Percentiles rank a stretch among this genome's conserved stretches.
These are phyloP conservation scores for Lasioglossum oenotherae DNA, from an alignment of 2,888 invertebrate genomes.

Conservation along the genomic window DNA sequence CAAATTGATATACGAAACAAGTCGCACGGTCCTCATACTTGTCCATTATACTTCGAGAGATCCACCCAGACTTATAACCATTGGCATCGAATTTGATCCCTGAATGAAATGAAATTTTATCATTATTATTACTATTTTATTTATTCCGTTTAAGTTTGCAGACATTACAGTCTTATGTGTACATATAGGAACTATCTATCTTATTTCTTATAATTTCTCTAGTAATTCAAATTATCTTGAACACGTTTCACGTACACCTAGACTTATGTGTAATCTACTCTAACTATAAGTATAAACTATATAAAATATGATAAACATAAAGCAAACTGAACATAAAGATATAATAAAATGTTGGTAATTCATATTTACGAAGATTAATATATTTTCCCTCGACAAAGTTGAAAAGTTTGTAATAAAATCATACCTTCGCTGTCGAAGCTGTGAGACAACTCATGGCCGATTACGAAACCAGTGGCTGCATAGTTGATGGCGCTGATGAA, in stretches of 20 bases:
- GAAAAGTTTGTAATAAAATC: background rate
- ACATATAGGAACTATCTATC: background rate
- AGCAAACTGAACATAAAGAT: background rate
- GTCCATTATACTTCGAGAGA: conserved; percentile 17
- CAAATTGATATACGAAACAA: conserved; percentile 63
- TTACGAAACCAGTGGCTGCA: conserved; percentile 59
- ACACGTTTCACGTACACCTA: background rate
- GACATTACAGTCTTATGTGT: background rate
- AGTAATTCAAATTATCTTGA: no score
- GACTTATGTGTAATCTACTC: no score
- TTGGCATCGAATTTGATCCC: conserved; percentile 56
- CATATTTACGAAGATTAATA: background rate
- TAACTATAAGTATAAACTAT: background rate
- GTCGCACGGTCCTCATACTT: conserved; percentile 37
- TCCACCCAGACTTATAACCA: conserved; percentile 41
- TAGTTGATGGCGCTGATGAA: conserved; percentile 63
- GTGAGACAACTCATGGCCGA: conserved; percentile 69
- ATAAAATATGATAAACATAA: background rate
- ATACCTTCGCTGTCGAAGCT: conserved; percentile 61
- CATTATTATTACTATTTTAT: background rate
- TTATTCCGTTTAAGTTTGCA: background rate
- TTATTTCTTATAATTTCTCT: background rate
- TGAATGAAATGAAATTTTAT: conserved; percentile 1
- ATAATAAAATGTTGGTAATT: background rate
- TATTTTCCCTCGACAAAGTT: background rate